phyloP scores from a whole-genome alignment of 2,113 vertebrate species.

The Ophiodon elongatus region DNA sequence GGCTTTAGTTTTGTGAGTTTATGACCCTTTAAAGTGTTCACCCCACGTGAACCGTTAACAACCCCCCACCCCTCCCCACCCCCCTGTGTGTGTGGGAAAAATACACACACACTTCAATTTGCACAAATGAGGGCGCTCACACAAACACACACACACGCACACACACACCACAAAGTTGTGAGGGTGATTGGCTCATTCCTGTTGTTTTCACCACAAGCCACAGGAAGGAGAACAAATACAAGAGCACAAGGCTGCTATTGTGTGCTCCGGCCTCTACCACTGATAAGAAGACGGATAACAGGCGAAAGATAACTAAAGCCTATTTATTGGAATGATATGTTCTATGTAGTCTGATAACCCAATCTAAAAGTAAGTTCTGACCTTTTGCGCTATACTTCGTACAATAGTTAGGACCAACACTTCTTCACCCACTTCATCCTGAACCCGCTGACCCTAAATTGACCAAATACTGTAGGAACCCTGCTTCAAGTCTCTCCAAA shows the following conservation, averaged over 20 bases:
- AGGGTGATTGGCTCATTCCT: slow-evolving; percentile 53
- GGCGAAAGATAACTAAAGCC: slow-evolving; percentile 10
- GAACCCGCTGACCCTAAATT: slow-evolving; percentile 56
- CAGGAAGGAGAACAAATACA: slow-evolving; percentile 61
- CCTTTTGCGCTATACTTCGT: background rate
- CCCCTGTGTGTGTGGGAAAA: slow-evolving; percentile 56
- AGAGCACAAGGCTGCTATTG: slow-evolving; percentile 60
- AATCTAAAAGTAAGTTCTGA: background rate
- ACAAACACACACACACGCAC: slow-evolving; percentile 25
- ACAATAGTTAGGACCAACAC: slow-evolving; percentile 14
- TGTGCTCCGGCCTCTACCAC: slow-evolving; percentile 11
- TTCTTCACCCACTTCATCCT: slow-evolving; percentile 46
- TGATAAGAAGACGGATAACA: slow-evolving; percentile 54
- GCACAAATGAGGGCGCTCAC: slow-evolving; percentile 10
- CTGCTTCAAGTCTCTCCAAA: slow-evolving; percentile 67
- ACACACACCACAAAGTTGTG: slow-evolving; percentile 27
- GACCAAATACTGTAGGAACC: slow-evolving; percentile 32
- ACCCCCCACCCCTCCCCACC: slow-evolving; percentile 10
- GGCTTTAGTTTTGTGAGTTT: slow-evolving; percentile 62
- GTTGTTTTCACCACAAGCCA: slow-evolving; percentile 50
- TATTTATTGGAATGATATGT: slow-evolving; percentile 41
- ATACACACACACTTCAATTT: slow-evolving; percentile 2
- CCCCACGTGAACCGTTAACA: slow-evolving; percentile 56
- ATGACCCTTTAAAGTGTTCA: slow-evolving; percentile 63
- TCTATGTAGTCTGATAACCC: slow-evolving; percentile 30